Evolutionary conservation across 2,113 vertebrate genomes (phyloP).

Genomic region (Gasterosteus nipponicus): DNA sequence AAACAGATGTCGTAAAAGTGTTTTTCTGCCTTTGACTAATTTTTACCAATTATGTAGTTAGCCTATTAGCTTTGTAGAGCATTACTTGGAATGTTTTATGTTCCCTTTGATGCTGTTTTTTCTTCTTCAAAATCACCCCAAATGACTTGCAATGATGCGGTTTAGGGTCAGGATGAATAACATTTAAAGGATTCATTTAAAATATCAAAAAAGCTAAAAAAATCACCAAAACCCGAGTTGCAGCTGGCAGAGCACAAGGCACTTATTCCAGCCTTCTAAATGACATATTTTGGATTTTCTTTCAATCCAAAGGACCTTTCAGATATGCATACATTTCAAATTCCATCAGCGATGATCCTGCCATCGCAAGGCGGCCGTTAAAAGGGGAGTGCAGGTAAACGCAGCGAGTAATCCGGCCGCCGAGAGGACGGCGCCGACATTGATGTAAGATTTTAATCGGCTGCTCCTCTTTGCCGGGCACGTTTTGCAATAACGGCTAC

Average conservation of each 20-base stretch:
- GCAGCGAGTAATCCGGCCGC: constrained; percentile 53
- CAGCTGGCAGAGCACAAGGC: not conserved
- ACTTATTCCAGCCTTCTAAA: constrained; percentile 10
- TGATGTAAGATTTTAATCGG: constrained; percentile 76
- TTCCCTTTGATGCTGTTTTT: not conserved
- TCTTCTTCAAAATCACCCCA: not conserved
- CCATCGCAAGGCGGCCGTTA: constrained; percentile 21
- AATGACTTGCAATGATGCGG: not conserved
- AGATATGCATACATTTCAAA: constrained; percentile 16
- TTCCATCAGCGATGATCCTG: constrained; percentile 41
- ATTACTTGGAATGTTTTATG: not conserved
- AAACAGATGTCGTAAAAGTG: not conserved
- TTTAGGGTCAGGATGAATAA: not conserved
- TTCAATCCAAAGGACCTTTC: constrained; percentile 1
- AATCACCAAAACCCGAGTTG: not conserved
- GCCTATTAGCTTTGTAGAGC: not conserved
- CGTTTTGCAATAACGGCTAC: constrained; percentile 61
- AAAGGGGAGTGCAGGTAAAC: constrained; percentile 51
- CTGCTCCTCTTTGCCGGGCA: constrained; percentile 61
- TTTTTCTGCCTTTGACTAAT: not conserved
- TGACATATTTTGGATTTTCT: constrained; percentile 9
- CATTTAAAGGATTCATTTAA: not conserved
- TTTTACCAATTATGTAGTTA: constrained; percentile 1
- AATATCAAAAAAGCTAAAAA: not conserved
- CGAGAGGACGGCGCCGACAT: constrained; percentile 68